A percentile compares a stretch with the other conserved stretches of the same genome.
phyloP scores from a whole-genome alignment of 2,888 invertebrate genomes.

The Cantharis nigra region DNA sequence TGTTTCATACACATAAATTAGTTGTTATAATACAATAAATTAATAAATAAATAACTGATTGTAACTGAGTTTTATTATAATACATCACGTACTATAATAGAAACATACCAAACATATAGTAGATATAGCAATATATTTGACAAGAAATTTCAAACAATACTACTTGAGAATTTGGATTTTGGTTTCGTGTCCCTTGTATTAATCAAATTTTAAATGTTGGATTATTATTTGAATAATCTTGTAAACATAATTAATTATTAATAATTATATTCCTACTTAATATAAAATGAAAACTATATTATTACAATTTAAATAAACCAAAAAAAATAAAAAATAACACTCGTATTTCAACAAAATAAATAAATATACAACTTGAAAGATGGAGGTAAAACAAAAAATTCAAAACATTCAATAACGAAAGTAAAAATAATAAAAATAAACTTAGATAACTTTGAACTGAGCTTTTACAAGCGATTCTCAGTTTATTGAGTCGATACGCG shows the following conservation, averaged over 20 bases:
- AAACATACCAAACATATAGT: not conserved
- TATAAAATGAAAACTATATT: not conserved
- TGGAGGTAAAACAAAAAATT: not conserved
- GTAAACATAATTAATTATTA: not conserved
- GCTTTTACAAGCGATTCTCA: conserved; percentile 42
- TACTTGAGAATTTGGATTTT: not conserved
- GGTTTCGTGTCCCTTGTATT: not conserved
- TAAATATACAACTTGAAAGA: not conserved
- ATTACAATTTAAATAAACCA: not conserved
- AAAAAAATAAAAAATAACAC: not conserved
- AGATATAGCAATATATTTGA: not conserved
- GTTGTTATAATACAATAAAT: not conserved
- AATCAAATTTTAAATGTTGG: not conserved
- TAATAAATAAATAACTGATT: not conserved
- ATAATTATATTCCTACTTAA: not conserved
- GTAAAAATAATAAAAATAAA: conserved; percentile 42
- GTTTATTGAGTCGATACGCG: conserved; percentile 47
- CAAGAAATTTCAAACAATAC: not conserved
- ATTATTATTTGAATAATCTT: not conserved
- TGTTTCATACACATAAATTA: not conserved
- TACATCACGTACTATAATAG: no score
- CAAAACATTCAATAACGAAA: not conserved
- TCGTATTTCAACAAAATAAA: not conserved
- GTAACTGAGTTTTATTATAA: not conserved
- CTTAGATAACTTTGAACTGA: conserved; percentile 38